Conservation (phyloP, 2,888 invertebrate species). For the Rotaria socialis region DNA sequence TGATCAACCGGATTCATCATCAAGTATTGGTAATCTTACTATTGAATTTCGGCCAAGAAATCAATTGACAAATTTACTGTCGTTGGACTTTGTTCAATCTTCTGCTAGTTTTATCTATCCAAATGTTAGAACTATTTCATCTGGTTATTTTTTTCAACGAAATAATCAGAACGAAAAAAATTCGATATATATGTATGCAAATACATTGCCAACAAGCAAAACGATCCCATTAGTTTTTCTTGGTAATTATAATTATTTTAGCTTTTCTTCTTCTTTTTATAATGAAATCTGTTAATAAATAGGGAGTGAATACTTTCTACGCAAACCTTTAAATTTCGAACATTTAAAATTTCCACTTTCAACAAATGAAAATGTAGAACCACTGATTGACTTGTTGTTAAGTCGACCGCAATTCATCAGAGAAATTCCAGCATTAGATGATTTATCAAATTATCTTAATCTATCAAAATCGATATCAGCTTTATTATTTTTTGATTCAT, state of each 20-base stretch:
- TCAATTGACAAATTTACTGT: neutral
- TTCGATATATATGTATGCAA: neutral
- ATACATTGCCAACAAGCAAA: neutral
- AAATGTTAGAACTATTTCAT: neutral
- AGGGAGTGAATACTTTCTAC: neutral
- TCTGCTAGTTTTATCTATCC: neutral
- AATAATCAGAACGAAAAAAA: neutral
- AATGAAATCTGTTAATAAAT: neutral
- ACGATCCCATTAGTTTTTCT: neutral
- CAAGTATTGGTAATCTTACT: neutral
- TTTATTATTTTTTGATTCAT: neutral
- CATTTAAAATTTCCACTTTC: neutral
- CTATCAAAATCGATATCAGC: neutral
- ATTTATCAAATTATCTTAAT: neutral
- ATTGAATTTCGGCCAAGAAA: neutral
- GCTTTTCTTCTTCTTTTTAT: neutral
- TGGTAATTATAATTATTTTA: neutral
- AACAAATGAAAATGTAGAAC: neutral
- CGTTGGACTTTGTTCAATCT: neutral
- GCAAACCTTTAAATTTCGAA: neutral
- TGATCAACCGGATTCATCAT: neutral
- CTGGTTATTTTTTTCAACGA: neutral
- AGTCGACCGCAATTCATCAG: neutral
- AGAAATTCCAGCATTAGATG: neutral
- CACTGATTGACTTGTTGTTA: neutral